Base-by-base conservation (phyloP, 2,888 invertebrate species). In the Raillietiella orientalis region DNA sequence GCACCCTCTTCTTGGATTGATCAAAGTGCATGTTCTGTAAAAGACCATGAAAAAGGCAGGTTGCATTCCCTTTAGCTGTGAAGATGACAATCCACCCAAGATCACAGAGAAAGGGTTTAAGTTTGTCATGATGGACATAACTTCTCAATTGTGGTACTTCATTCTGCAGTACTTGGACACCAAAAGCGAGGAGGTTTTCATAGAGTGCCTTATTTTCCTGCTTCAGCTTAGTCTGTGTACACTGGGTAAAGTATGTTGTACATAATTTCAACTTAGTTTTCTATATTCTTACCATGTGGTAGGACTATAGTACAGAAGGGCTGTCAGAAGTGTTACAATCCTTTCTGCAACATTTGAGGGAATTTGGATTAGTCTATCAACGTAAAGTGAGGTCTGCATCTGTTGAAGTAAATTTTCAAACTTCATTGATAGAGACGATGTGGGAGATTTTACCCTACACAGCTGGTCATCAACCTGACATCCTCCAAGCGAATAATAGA, bases 101-200 rank as follows among this genome's bases (percentile, higher is more conserved):
- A 90, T 93, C 33, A 90, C 90, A 0, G 62, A 74, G 32, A 71
- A 75, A 33, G 96, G 96, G 2, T 96, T 96, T 48, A 93, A 96
- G 50, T 96, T 96, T 47, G 52, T 96, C 12, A 54, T 96, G 13
- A 53, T 93, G 31, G 84, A 84, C 42, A 74, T 82, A 1, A 66
- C 77, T 6, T 70, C 79, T 23, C 87, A 87, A 55, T 53, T 96
- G 20, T 96, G 93, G 93, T 69, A 82, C 46, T 96, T 96, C 49
- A 66, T 96, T 41, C 59, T 90, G 14, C 82, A 87, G 44, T 90
- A 90, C 49, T 52, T 93, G 32, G 79, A 82, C 39, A 82, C 82
- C 1, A 55, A 77, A 31, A 8, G n/a, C n/a, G 74, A 71, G 6
- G 54, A 84, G 33, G 69, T 70, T 43, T 56, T 87, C 3, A 72